These are phyloP conservation scores for Pitta sordida DNA, from an alignment of 2,113 vertebrate genomes.

Conservation along the genomic window DNA sequence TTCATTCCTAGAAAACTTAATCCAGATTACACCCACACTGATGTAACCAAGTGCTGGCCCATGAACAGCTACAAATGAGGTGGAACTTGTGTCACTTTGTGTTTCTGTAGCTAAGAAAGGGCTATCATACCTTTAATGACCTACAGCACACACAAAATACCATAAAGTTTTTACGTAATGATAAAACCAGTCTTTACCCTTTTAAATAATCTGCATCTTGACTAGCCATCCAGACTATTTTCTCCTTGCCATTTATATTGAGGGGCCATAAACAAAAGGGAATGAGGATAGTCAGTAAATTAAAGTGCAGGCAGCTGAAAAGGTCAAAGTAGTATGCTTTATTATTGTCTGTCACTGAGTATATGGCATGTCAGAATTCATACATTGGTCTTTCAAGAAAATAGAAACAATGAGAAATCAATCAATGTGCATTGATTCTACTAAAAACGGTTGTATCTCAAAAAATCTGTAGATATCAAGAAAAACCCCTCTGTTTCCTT, in stretches of 20 bases:
- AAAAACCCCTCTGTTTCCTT: neutral
- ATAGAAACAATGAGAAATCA: slow-evolving; percentile 18
- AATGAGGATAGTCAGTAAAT: slow-evolving; percentile 16
- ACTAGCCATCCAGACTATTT: neutral
- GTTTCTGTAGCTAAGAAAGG: neutral
- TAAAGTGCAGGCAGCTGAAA: slow-evolving; percentile 11
- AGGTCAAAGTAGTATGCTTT: slow-evolving; percentile 25
- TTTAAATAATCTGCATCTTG: slow-evolving; percentile 16
- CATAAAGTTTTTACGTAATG: neutral
- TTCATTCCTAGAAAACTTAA: neutral
- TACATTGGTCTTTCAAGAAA: neutral
- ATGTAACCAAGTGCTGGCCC: neutral
- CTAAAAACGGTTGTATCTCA: neutral
- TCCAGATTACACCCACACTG: neutral
- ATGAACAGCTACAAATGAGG: neutral
- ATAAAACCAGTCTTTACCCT: neutral
- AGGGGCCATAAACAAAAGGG: neutral
- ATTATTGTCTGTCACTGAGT: neutral
- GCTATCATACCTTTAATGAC: neutral
- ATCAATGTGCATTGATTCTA: neutral
- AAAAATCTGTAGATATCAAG: neutral
- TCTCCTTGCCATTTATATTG: neutral
- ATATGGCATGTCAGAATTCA: slow-evolving; percentile 7
- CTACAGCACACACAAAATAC: neutral
- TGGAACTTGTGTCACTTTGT: neutral